Base-by-base conservation (phyloP, 1,140 invertebrate genomes). In the Philopotamus ludificatus region DNA sequence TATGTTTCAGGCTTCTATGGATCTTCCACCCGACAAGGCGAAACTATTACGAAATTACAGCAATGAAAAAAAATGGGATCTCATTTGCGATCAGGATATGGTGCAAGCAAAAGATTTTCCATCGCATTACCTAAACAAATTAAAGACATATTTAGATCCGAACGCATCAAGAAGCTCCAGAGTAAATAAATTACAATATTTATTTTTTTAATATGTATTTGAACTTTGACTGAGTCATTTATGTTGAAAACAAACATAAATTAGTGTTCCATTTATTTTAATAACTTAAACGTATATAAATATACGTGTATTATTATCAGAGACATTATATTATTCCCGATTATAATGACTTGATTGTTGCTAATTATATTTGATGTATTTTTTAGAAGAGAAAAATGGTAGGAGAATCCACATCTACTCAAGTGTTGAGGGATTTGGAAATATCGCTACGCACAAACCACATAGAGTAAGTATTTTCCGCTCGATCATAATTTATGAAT, bases 81-180 rank as follows among this genome's bases (percentile, higher is more conserved):
- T 99, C 75, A 97, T 99, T 79, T 97, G 95, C 82, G 97, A 99
- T 87, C 96, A 99, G 87, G 95, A 98, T 86, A 89, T 92, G 83
- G 95, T 99, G 59, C 93, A 94, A 75, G 96, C 94, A 8, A 97
- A 97, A 80, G 94, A 98, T 80, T 92, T 95, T 16, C 97, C 97
- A 21, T 87, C 92, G 54, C 93, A 93, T 80, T 99, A 99, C 82
- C 84, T 98, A 70, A 90, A 89, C 76, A 97, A 96, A 79, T 82
- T 98, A 67, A 85, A 89, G 67, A 96, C 94, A 0, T 98, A 98
- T 79, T 83, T 98, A 73, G 96, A 98, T 79, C 95, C 95, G 0
- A 95, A 94, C 78, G 93, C 95, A 15, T 96, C 93, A 25, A 86
- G 93, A 74, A 96, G 94, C 84, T 92, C 95, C 75, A 85, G 92